These are phyloP conservation scores for Hypothenemus hampei DNA, from an alignment of 1,140 invertebrate species.

Conservation along the genomic window DNA sequence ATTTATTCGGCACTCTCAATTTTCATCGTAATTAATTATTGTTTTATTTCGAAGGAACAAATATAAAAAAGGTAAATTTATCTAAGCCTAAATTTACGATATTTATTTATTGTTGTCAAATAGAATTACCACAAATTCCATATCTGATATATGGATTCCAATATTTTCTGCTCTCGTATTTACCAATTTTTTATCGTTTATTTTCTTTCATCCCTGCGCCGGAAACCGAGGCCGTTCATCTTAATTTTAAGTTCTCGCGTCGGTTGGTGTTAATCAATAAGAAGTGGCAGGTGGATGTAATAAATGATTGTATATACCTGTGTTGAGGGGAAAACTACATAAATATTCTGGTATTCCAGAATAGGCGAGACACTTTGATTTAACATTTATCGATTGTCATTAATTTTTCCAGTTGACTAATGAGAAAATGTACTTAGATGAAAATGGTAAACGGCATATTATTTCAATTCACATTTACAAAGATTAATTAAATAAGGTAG, in stretches of 20 bases:
- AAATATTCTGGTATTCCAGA: slow-evolving; percentile 4
- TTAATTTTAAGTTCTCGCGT: slow-evolving; percentile 23
- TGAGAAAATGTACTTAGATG: too few relatives aligned
- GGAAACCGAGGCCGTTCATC: slow-evolving; percentile 12
- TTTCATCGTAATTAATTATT: too few relatives aligned
- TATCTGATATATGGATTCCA: neutral
- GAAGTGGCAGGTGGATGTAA: slow-evolving; percentile 18
- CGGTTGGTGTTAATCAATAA: slow-evolving; percentile 22
- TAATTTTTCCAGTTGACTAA: slow-evolving; percentile 1
- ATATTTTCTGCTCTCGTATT: slow-evolving; percentile 12
- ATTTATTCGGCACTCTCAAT: too few relatives aligned
- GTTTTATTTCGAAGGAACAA: too few relatives aligned
- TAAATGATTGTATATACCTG: slow-evolving; percentile 21
- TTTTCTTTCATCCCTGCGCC: slow-evolving; percentile 13
- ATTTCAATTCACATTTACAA: too few relatives aligned
- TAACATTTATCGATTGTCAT: slow-evolving; percentile 4
- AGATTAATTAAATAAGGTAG: too few relatives aligned
- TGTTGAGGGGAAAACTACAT: slow-evolving; percentile 17
- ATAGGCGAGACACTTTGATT: slow-evolving; percentile 11
- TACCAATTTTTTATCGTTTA: slow-evolving; percentile 8
- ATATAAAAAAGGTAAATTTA: too few relatives aligned
- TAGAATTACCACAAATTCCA: too few relatives aligned
- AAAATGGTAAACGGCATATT: too few relatives aligned
- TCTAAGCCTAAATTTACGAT: too few relatives aligned
- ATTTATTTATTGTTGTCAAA: too few relatives aligned